These are phyloP conservation scores for Hippocampus zosterae DNA, from an alignment of 2,113 vertebrate genomes.

Conservation along the genomic window DNA sequence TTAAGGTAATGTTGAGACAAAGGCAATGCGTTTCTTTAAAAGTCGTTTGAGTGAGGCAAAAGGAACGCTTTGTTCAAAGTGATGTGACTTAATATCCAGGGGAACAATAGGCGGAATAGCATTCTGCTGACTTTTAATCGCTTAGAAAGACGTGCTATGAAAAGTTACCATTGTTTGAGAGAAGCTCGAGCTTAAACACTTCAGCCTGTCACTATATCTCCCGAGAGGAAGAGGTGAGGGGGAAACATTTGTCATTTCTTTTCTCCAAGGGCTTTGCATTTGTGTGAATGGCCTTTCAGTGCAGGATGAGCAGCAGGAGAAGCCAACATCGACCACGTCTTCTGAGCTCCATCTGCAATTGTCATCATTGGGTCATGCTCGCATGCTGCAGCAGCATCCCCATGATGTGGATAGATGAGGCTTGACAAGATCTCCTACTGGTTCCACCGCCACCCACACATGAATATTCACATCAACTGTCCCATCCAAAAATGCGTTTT, in stretches of 20 bases:
- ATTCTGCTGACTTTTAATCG: conserved; percentile 2
- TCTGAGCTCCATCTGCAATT: conserved; percentile 68
- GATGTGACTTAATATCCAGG: background rate
- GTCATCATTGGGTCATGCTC: conserved; percentile 58
- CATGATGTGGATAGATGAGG: conserved; percentile 63
- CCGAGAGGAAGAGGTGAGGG: conserved; percentile 11
- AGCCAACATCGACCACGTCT: conserved; percentile 47
- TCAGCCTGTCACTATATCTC: conserved; percentile 24
- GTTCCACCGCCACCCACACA: conserved; percentile 33
- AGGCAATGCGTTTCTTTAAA: conserved; percentile 17
- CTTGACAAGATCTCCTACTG: conserved; percentile 37
- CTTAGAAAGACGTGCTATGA: background rate
- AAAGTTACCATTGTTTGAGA: conserved; percentile 27
- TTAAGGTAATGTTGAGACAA: conserved; percentile 17
- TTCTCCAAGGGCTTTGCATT: conserved; percentile 17
- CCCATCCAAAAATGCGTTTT: conserved; percentile 9
- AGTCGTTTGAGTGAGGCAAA: background rate
- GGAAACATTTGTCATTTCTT: conserved; percentile 31
- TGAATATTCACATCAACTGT: conserved; percentile 31
- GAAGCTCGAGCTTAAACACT: conserved; percentile 28
- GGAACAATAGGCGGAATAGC: conserved; percentile 12
- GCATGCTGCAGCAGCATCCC: conserved; percentile 39
- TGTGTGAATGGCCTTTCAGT: conserved; percentile 21
- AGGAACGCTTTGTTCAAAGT: conserved; percentile 1
- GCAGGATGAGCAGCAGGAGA: conserved; percentile 45